Conservation (phyloP, 1,140 invertebrate genomes). For the Araneus ventricosus region DNA sequence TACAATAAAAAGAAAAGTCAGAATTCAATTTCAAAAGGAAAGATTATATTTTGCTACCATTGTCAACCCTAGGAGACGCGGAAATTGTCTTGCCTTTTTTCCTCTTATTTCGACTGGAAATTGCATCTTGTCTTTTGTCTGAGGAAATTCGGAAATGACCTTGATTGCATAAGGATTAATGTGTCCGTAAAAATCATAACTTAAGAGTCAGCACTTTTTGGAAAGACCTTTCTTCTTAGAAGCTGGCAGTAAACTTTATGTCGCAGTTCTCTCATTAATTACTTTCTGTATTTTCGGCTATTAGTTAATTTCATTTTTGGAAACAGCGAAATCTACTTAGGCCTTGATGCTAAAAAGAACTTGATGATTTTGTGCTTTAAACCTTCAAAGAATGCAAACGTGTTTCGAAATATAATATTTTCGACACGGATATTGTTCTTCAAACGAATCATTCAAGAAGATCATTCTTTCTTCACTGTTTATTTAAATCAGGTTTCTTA, state of each 20-base stretch:
- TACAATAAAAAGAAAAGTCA: not conserved
- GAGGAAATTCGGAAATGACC: not conserved
- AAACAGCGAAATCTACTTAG: too few relatives aligned
- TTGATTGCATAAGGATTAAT: constrained; percentile 20
- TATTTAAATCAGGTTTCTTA: too few relatives aligned
- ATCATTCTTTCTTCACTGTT: too few relatives aligned
- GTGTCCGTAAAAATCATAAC: not conserved
- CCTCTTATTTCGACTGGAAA: not conserved
- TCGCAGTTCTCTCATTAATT: not conserved
- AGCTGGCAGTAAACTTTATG: not conserved
- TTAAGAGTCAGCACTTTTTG: not conserved
- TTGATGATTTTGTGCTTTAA: too few relatives aligned
- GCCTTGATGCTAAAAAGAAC: too few relatives aligned
- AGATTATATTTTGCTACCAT: not conserved
- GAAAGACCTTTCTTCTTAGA: not conserved
- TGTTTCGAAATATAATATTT: too few relatives aligned
- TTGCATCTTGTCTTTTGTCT: not conserved
- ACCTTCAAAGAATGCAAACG: too few relatives aligned
- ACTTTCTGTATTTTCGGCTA: too few relatives aligned
- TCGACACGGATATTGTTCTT: too few relatives aligned
- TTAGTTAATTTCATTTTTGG: too few relatives aligned
- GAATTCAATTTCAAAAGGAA: constrained; percentile 7
- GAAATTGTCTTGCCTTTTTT: not conserved
- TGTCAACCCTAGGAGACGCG: not conserved
- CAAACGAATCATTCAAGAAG: too few relatives aligned